Evolutionary conservation across 2,797 vertebrate species (phyloP).

Genomic region (Poeciliopsis turneri): DNA sequence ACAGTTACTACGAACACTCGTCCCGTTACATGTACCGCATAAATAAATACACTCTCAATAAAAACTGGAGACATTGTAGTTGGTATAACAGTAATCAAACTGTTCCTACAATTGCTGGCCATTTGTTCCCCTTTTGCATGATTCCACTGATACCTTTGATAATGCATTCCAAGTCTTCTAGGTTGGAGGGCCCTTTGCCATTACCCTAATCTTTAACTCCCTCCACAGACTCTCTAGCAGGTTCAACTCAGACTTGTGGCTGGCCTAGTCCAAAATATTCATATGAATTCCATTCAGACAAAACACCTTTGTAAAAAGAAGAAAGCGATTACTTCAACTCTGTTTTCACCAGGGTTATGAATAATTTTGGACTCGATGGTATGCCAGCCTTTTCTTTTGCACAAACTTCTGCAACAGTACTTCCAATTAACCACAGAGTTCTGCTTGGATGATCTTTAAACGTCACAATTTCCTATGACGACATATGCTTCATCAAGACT

Average conservation of each 20-base stretch:
- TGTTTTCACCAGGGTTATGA: not conserved
- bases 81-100: not conserved
- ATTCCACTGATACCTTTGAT: not conserved
- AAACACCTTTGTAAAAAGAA: not conserved
- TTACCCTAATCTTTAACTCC: not conserved
- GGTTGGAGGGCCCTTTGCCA: not conserved
- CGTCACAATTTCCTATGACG: constrained; percentile 9
- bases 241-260: not conserved
- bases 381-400: not conserved
- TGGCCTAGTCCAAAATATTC: not conserved
- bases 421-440: not conserved
- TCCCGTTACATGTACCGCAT: not conserved
- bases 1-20: not conserved
- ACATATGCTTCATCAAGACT: not conserved
- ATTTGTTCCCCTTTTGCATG: not conserved
- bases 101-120: not conserved
- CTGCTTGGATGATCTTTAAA: constrained; percentile 1
- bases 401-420: not conserved
- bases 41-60: not conserved
- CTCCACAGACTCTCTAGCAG: not conserved
- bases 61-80: not conserved
- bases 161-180: not conserved
- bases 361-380: not conserved
- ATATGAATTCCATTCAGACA: not conserved
- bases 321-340: not conserved